A percentile compares a stretch with the other conserved stretches of the same genome.
phyloP scores from a whole-genome alignment of 2,797 vertebrate species.

The Pithecia hirsuta region DNA sequence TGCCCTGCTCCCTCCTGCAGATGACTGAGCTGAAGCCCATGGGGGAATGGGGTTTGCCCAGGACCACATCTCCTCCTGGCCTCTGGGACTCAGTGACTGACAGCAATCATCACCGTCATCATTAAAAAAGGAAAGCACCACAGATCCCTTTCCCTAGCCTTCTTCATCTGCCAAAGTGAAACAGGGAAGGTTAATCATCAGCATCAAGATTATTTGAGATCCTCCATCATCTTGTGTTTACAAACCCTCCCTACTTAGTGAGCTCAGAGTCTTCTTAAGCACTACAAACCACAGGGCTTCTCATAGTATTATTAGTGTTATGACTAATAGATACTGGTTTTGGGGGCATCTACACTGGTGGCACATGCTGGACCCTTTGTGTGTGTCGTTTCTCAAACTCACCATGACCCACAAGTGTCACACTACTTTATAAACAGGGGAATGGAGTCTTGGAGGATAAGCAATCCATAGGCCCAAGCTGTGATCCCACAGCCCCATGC shows the following conservation, averaged over 20 bases:
- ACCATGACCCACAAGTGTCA: neutral
- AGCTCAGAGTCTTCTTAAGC: neutral
- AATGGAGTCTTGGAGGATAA: neutral
- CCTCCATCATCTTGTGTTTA: neutral
- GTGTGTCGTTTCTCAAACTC: neutral
- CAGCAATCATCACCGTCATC: neutral
- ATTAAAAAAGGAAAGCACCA: neutral
- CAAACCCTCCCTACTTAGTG: neutral
- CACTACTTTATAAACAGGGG: neutral
- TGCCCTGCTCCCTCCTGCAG: neutral
- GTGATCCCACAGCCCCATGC: neutral
- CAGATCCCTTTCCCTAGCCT: neutral
- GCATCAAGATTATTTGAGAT: neutral
- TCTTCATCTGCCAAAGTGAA: neutral
- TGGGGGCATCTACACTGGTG: neutral
- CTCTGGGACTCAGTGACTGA: neutral
- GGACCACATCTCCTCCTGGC: neutral
- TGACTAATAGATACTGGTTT: neutral
- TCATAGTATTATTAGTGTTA: rapidly evolving
- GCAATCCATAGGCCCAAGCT: neutral
- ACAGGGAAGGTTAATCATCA: neutral
- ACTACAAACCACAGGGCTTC: neutral
- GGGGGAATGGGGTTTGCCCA: too few relatives aligned
- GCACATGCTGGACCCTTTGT: neutral
- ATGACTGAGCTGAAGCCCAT: neutral